Base-by-base conservation (phyloP, 2,888 invertebrate species). In the Petrophora chlorosata region DNA sequence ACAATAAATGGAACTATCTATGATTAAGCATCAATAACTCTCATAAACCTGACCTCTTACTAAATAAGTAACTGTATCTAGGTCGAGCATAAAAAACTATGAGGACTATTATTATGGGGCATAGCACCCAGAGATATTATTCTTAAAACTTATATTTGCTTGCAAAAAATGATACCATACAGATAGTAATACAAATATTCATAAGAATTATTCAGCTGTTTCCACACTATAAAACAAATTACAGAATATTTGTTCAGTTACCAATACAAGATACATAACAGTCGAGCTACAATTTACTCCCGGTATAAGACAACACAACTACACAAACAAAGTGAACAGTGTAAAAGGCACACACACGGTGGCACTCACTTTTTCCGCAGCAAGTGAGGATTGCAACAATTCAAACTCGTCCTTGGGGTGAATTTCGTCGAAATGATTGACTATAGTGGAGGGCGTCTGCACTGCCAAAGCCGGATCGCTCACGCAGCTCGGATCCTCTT, bases 321-420 rank as follows among this genome's bases (percentile, higher is more conserved):
- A 44, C 39, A 49, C 43, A 53, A 47, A 51, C 56, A 40, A 56
- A 47, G 49, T 34, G 25, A 53, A 35, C 19, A 49, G 53, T 43
- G 51, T 56, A 50, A 35, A 53, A 57, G 48, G 53, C 48, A 23
- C 59, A 58, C 52, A 28, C 40, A 16, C 8, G 28, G 55, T 54
- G 59, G 53, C 63, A 89, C 90, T 90, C 89, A 90, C 90, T 90
- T 87, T 89, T 73, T 88, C 89, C 42, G 70, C 70, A 44, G 76
- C 68, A 41, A 82, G 72, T 61, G 85, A 62, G 36, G 86, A 82
- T 56, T 90, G 89, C 72, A 90, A 77, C 69, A 90, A 77, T 70
- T 90, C 91, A 72, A 90, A 87, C 64, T 95, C 95, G 88, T 97
- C 97, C 91, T 96, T 96, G 39, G 97, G 96, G 63, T 93, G 94